phyloP scores from a whole-genome alignment of 2,888 invertebrate species.

The Miltochrista miniata region DNA sequence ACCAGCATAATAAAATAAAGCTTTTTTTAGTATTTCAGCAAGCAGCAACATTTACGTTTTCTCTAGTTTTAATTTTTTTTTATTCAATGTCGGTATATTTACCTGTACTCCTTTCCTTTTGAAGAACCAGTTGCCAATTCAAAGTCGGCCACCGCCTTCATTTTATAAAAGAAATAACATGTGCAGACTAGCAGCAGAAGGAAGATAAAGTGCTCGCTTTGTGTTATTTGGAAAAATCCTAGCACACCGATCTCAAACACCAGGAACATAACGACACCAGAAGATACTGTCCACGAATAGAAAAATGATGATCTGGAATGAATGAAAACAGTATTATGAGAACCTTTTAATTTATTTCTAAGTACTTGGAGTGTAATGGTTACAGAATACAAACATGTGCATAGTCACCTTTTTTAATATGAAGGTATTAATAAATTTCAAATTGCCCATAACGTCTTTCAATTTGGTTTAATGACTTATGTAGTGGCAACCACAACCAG shows the following conservation, averaged over 20 bases:
- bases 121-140: conserved; percentile 69
- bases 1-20: too few relatives aligned
- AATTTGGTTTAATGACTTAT: too few relatives aligned
- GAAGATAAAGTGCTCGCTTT: conserved; percentile 71
- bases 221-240: conserved; percentile 86
- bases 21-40: too few relatives aligned
- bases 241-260: conserved; percentile 89
- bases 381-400: too few relatives aligned
- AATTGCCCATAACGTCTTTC: too few relatives aligned
- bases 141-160: conserved; percentile 71
- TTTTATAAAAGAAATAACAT: conserved; percentile 72
- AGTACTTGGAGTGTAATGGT: too few relatives aligned
- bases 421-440: too few relatives aligned
- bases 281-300: conserved; percentile 88
- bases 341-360: too few relatives aligned
- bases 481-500: too few relatives aligned
- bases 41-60: too few relatives aligned
- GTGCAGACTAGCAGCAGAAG: conserved; percentile 62
- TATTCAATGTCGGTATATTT: conserved; percentile 4
- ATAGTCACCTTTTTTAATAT: too few relatives aligned
- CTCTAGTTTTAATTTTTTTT: too few relatives aligned
- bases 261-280: conserved; percentile 85
- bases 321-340: neutral
- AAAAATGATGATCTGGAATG: conserved; percentile 88
- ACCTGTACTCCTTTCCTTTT: conserved; percentile 78